Conservation (phyloP, 2,888 invertebrate genomes). For the Podabrus alpinus region DNA sequence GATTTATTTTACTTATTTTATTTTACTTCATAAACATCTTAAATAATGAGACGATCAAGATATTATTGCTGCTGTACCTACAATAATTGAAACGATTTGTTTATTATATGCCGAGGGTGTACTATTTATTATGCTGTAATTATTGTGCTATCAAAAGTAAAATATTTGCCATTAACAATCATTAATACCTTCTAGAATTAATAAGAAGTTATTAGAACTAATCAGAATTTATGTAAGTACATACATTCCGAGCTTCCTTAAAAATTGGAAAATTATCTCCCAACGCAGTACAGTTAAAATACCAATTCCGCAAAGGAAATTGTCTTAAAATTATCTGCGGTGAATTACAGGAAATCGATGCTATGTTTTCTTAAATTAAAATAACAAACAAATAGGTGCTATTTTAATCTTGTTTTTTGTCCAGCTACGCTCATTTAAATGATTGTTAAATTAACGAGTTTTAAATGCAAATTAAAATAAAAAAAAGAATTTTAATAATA, state of each 20-base stretch:
- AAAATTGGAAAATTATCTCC: neutral
- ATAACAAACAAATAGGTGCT: neutral
- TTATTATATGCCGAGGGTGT: constrained; percentile 6
- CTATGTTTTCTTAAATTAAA: neutral
- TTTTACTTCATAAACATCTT: constrained; percentile 10
- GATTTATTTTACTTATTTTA: constrained; percentile 12
- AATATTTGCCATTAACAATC: constrained; percentile 4
- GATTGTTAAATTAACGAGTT: neutral
- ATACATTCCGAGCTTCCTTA: neutral
- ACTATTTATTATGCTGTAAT: constrained; percentile 1
- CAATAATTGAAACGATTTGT: constrained; percentile 3
- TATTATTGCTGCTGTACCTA: constrained; percentile 7
- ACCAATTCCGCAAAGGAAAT: neutral
- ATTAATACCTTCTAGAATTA: constrained; percentile 6
- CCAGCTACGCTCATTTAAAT: neutral
- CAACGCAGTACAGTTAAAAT: neutral
- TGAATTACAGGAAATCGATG: neutral
- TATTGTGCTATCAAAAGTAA: neutral
- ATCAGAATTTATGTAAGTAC: neutral
- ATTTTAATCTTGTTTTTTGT: neutral
- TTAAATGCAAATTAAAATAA: neutral
- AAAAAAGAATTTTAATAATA: neutral
- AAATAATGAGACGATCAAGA: constrained; percentile 9
- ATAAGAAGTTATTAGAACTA: constrained; percentile 1
- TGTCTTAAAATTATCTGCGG: neutral